Base-by-base conservation (phyloP, 2,797 vertebrate genomes). In the Gobionotothen gibberifrons region DNA sequence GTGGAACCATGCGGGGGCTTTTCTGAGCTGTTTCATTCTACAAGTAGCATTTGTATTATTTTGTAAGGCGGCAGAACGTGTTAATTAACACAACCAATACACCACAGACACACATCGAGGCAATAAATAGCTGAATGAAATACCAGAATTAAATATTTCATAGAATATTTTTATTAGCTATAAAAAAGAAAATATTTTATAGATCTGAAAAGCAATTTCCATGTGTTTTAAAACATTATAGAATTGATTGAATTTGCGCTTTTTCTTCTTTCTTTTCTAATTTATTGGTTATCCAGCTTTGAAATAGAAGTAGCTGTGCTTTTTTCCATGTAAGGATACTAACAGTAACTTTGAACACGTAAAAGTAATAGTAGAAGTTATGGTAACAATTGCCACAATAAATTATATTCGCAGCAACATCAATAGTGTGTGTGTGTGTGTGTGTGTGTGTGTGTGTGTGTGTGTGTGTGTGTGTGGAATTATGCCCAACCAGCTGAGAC, bases 401-500 rank as follows among this genome's bases (percentile, higher is more conserved):
- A 3, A 22, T 22, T 22, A 22, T 22, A 22, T 57, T 9, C 59
- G 68, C 32, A 51, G 0, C 12, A 16, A 21, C 56, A 53, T 74
- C 58, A 59, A 1, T 17, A 44, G 26, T 26, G 26, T 4, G 26
- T 26, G 26, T 26, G 26, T 1, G 26, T 26, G 36, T 59, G 75
- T 78, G 39, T 63, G 65, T 56, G 57, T 70, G 22, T 26, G 22
- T 26, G 22, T 26, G 22, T 26, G 22, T 26, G 22, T 26, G 22
- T 26, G 22, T 26, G 22, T 3, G 22, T 22, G 22, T 3, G 22
- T 3, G 22, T 0, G 22, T 0, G 2, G 22, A 2, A 39, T 71
- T 68, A 63, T 80, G 70, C 73, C 81, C 78, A 64, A 47, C 86
- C 88, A 87, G 82, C 86, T 80, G 78, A 91, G 90, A 84, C 84